phyloP scores from a whole-genome alignment of 2,113 vertebrate species.

The Phrynosoma blainvillii region DNA sequence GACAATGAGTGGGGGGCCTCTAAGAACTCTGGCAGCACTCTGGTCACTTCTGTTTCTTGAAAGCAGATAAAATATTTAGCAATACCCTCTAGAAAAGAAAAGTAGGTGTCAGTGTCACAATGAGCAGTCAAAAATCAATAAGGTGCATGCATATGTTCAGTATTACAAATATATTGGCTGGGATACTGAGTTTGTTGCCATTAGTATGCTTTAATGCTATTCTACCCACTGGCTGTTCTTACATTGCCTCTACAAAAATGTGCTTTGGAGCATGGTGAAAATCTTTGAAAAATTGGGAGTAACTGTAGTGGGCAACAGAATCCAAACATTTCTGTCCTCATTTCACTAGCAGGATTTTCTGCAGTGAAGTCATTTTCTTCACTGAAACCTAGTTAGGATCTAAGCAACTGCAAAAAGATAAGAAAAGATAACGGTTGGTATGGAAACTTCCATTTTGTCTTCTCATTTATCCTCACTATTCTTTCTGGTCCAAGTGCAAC shows the following conservation, averaged over 20 bases:
- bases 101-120: too few species aligned
- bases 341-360: background rate
- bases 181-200: background rate
- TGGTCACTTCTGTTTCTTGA: too few species aligned
- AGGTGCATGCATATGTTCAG: too few species aligned
- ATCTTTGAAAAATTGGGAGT: background rate
- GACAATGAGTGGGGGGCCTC: too few species aligned
- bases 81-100: too few species aligned
- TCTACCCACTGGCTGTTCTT: background rate
- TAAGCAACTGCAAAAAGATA: background rate
- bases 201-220: too few species aligned
- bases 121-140: too few species aligned
- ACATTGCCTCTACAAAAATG: background rate
- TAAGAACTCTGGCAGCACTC: too few species aligned
- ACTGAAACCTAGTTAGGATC: background rate
- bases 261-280: background rate
- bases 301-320: background rate
- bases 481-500: background rate
- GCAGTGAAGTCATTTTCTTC: background rate
- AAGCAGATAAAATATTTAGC: too few species aligned
- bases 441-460: background rate
- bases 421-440: background rate
- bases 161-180: background rate
- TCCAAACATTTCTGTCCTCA: background rate
- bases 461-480: conserved; percentile 3